Percentiles rank a stretch among this genome's conserved stretches.
Conservation (phyloP, 2,113 vertebrate species). For the Osmerus eperlanus region DNA sequence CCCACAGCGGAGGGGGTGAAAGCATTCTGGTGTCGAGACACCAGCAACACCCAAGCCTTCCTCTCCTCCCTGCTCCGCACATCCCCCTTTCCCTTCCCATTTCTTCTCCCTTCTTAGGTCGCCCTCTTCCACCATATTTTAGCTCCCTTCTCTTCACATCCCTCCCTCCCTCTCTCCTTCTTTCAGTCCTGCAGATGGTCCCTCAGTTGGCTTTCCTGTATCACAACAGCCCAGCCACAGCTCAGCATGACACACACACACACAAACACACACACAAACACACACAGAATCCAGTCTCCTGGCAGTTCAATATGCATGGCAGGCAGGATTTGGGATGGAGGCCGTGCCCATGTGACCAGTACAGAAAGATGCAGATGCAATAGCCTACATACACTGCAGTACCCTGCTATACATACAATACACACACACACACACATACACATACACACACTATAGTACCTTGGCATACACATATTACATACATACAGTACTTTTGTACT, state of each 20-base stretch:
- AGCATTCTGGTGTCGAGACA: neutral
- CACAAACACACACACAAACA: neutral
- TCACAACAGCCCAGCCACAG: constrained; percentile 8
- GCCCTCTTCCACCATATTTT: neutral
- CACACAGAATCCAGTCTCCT: neutral
- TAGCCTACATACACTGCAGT: too few species aligned
- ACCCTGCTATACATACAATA: too few species aligned
- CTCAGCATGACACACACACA: neutral
- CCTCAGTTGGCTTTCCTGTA: constrained; percentile 8
- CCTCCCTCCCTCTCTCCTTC: neutral
- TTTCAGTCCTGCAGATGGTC: neutral
- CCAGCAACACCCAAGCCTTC: neutral
- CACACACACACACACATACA: too few species aligned
- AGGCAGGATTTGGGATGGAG: neutral
- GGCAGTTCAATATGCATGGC: neutral
- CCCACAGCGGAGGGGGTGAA: neutral
- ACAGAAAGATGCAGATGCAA: neutral
- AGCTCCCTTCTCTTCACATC: neutral
- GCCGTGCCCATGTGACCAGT: neutral
- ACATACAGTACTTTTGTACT: too few species aligned
- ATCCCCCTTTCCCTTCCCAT: neutral
- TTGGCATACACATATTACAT: too few species aligned
- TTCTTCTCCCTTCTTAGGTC: neutral
- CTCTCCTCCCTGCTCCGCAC: neutral
- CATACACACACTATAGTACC: too few species aligned